Evolutionary conservation across 2,888 invertebrate species (phyloP).

Genomic region (Oasisia sp.): DNA sequence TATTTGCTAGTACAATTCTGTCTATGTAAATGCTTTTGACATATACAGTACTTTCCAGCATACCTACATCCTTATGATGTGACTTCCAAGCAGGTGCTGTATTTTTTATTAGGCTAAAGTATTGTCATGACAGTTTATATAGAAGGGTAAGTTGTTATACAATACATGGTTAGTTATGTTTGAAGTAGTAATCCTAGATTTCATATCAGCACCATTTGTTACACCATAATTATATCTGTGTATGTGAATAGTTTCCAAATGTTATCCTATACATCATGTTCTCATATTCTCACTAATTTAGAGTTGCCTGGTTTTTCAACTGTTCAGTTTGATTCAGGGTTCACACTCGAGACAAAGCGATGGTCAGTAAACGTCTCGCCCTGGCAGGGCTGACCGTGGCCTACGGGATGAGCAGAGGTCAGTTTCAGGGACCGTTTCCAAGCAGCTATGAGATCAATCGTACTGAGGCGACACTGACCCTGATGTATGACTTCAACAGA

Average conservation of each 20-base stretch:
- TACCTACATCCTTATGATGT: too few relatives aligned
- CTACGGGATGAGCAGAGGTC: neutral
- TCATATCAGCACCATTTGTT: neutral
- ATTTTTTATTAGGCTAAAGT: too few relatives aligned
- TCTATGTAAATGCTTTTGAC: too few relatives aligned
- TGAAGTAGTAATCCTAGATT: too few relatives aligned
- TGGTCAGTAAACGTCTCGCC: neutral
- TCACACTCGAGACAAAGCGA: conserved; percentile 33
- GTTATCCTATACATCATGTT: neutral
- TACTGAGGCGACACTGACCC: neutral
- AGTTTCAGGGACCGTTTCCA: conserved; percentile 20
- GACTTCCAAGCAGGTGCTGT: too few relatives aligned
- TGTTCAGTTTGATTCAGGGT: conserved; percentile 20
- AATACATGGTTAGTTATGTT: too few relatives aligned
- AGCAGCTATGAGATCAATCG: conserved; percentile 18
- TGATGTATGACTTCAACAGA: neutral
- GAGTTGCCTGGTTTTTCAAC: neutral
- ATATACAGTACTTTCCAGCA: too few relatives aligned
- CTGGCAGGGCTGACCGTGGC: neutral
- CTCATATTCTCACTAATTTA: too few relatives aligned
- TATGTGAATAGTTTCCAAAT: neutral
- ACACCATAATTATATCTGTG: neutral
- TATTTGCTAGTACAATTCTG: too few relatives aligned
- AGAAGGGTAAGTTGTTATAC: too few relatives aligned
- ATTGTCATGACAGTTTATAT: too few relatives aligned